Percentiles rank a stretch among this genome's conserved stretches.
These are phyloP conservation scores for Ochropleura plecta DNA, from an alignment of 2,888 invertebrate genomes.

Conservation along the genomic window DNA sequence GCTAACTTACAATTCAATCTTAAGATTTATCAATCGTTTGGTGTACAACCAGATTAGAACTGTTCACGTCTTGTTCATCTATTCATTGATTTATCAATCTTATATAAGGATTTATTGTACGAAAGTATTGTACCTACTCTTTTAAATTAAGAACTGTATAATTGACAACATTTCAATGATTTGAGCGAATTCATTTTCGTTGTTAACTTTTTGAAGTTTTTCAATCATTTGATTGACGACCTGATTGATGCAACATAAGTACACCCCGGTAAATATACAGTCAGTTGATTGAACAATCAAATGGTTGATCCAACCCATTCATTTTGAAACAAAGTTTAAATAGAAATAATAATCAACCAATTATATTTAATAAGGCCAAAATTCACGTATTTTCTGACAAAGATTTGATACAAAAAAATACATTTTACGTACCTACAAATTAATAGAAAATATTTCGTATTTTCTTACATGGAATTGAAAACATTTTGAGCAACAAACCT, in stretches of 20 bases:
- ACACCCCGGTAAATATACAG: not conserved
- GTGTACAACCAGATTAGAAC: conserved; percentile 17
- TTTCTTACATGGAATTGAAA: conserved; percentile 41
- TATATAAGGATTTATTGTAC: too few relatives aligned
- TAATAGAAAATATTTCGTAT: conserved; percentile 29
- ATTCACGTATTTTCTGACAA: conserved; percentile 46
- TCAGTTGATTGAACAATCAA: conserved; percentile 31
- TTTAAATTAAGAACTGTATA: not conserved
- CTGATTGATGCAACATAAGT: not conserved
- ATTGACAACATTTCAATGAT: not conserved
- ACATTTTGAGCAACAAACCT: conserved; percentile 3
- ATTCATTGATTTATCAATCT: conserved; percentile 7
- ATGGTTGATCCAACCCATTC: conserved; percentile 25
- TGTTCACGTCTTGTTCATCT: not conserved
- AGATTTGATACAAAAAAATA: conserved; percentile 34
- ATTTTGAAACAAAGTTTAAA: conserved; percentile 17
- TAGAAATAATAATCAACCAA: not conserved
- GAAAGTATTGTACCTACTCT: not conserved
- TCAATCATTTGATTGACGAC: not conserved
- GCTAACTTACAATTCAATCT: conserved; percentile 70
- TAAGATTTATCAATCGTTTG: conserved; percentile 31
- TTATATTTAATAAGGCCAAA: conserved; percentile 24
- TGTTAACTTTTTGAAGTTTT: not conserved
- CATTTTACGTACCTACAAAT: conserved; percentile 1
- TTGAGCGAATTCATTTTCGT: not conserved